Base-by-base conservation (phyloP, 2,113 vertebrate genomes). In the Spermophilus dauricus region DNA sequence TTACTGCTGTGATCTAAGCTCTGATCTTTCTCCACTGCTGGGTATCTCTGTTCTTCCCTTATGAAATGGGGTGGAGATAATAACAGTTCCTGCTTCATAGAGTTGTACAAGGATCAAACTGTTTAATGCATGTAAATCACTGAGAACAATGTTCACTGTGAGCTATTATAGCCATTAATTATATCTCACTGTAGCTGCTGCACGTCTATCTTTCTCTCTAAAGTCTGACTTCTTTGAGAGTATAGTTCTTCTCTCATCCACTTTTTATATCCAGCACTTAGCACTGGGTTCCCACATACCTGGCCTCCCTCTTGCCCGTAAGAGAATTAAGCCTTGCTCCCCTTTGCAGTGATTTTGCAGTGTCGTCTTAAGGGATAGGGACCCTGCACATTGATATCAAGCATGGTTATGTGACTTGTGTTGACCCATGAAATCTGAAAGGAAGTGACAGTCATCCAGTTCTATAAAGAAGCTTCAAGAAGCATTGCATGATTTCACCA, bases 121-220 rank as follows among this genome's bases (percentile, higher is more conserved):
- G 22, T 73, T 97, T 69, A 91, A 63, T 67, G 56, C 17, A 8
- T 82, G 86, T 88, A 67, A 96, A 90, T 84, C 34, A 61, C 82
- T 88, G 26, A 95, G 8, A 32, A 85, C 73, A 37, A n/a, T 18
- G 45, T 26, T 73, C 30, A 2, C 1, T 34, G 69, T 37, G 86
- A 83, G 56, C 63, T 30, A 42, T 67, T 18, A 34, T 30, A 37
- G 16, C 8, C 72, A 77, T 65, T 72, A 26, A 72, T 42, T 48
- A 58, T 48, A 56, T 72, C 70, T 85, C 58, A 45, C 20, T 67
- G 22, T 75, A 34, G 42, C 70, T 7, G 4, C 11, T 26, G 73
- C 22, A 56, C 39, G 8, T 76, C 70, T 39, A 17, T 69, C 73
- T 69, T 95, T 92, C 32, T 70, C 39, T 63, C 78, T 77, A 34